Evolutionary conservation across 2,888 invertebrate genomes (phyloP).

Genomic region (Drosophila prostipennis): DNA sequence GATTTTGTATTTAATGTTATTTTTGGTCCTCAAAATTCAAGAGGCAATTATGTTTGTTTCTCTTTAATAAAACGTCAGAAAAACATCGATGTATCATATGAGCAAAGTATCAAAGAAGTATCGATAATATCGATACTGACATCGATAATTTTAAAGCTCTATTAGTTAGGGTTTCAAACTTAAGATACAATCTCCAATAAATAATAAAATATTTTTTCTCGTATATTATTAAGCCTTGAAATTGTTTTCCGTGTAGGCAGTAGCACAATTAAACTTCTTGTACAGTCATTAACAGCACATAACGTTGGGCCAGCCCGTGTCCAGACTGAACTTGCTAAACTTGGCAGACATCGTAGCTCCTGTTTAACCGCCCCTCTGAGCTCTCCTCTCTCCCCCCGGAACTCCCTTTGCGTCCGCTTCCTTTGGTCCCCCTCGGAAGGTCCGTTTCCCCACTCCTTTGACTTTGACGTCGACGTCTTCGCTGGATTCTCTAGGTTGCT

Average conservation of each 20-base stretch:
- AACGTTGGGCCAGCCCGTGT: slow-evolving; percentile 62
- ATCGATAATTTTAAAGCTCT: no score
- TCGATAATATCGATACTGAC: no score
- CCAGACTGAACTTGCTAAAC: slow-evolving; percentile 64
- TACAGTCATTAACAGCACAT: slow-evolving; percentile 79
- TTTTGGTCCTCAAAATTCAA: no score
- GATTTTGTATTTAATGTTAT: no score
- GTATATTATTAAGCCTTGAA: background rate
- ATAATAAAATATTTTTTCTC: no score
- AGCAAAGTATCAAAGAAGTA: no score
- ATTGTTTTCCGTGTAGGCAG: slow-evolving; percentile 40
- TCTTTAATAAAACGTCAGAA: no score
- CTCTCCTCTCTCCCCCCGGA: background rate
- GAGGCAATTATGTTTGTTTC: no score
- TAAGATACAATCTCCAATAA: no score
- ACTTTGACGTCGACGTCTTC: slow-evolving; percentile 38
- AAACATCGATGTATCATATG: no score
- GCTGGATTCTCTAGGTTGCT: slow-evolving; percentile 29
- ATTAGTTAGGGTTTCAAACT: no score
- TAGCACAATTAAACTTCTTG: slow-evolving; percentile 79
- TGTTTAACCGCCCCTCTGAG: slow-evolving; percentile 8
- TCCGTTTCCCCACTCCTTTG: slow-evolving; percentile 17
- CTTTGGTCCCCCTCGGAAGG: slow-evolving; percentile 4
- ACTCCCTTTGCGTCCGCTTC: slow-evolving; percentile 22
- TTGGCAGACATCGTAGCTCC: slow-evolving; percentile 66